Evolutionary conservation across 2,797 vertebrate species (phyloP), one percentile per base, ranked within the genome.

Genomic region (Staurois parvus): DNA sequence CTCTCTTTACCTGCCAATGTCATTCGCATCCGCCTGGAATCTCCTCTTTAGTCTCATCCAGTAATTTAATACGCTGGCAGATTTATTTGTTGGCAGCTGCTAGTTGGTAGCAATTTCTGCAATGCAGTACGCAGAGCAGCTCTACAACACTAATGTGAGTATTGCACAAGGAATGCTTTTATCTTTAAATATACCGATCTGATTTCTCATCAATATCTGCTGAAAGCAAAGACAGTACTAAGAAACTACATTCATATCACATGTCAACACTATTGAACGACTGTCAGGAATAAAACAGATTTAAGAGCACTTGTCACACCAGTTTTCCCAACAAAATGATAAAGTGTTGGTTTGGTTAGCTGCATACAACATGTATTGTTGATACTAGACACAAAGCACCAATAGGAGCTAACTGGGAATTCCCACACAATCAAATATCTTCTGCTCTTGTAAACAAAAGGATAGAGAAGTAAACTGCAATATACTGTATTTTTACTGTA

Each of bases 41-140:
- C 85, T 84, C 81, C 81, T 79, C 56, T 79, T 79, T 66, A 84
- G 75, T 87, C 70, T 42, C 75, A 69, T 83, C 75, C 52, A 59
- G 85, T 84, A 83, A 87, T 84, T 70, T 66, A 87, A 87, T 83
- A 79, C 69, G 17, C 32, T 79, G 69, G 81, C 76, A 84, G 85
- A 84, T 79, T 83, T 84, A 84, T 84, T 83, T 82, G 30, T 64
- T 84, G 81, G 69, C 85, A 79, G 80, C 69, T 83, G 80, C 75
- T 78, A 59, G 75, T 40, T 73, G 80, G 75, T 83, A 67, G 56
- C 72, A 40, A 84, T 87, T 83, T 79, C 85, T 87, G 85, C 85
- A 87, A 83, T 87, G 85, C 85, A 87, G 81, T 79, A 84, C 29
- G 73, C 76, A 10, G 29, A 56, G 72, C 21, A 62, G 59, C 70